Conservation (phyloP, 2,113 vertebrate species). For the Paracanthobrama guichenoti region DNA sequence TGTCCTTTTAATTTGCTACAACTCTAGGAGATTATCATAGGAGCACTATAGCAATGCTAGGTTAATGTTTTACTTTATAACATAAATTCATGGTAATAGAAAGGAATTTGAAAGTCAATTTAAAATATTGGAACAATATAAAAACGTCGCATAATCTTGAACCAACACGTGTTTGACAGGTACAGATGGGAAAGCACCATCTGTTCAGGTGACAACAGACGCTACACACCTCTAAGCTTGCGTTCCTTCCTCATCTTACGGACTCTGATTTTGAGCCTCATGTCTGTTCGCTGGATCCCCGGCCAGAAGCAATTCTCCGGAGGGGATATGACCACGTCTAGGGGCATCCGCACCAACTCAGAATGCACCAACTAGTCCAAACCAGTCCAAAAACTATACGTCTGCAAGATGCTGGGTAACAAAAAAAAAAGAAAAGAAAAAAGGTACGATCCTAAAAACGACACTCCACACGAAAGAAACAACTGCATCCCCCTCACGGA, state of each 20-base stretch:
- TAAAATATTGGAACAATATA: background rate
- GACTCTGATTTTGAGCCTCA: slow-evolving; percentile 92
- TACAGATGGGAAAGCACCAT: slow-evolving; percentile 46
- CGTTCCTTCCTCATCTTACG: slow-evolving; percentile 87
- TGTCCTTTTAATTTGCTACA: background rate
- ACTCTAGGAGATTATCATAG: background rate
- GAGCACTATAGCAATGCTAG: background rate
- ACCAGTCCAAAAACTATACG: slow-evolving; percentile 49
- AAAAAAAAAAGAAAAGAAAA: too few relatives aligned
- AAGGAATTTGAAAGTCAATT: background rate
- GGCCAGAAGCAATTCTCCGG: slow-evolving; percentile 84
- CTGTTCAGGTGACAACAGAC: slow-evolving; percentile 8
- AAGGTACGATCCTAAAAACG: slow-evolving; percentile 4
- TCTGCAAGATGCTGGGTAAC: background rate
- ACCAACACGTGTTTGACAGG: slow-evolving; percentile 6
- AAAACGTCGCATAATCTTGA: background rate
- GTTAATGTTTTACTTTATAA: background rate
- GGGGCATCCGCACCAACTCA: slow-evolving; percentile 77
- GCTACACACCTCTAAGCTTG: slow-evolving; percentile 85
- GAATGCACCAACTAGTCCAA: slow-evolving; percentile 57
- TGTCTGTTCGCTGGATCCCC: slow-evolving; percentile 80
- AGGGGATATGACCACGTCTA: slow-evolving; percentile 83
- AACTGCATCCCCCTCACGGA: slow-evolving; percentile 45
- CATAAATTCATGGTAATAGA: background rate
- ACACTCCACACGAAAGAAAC: slow-evolving; percentile 46